Conservation (phyloP, 1,140 invertebrate genomes). For the Eciton burchellii region DNA sequence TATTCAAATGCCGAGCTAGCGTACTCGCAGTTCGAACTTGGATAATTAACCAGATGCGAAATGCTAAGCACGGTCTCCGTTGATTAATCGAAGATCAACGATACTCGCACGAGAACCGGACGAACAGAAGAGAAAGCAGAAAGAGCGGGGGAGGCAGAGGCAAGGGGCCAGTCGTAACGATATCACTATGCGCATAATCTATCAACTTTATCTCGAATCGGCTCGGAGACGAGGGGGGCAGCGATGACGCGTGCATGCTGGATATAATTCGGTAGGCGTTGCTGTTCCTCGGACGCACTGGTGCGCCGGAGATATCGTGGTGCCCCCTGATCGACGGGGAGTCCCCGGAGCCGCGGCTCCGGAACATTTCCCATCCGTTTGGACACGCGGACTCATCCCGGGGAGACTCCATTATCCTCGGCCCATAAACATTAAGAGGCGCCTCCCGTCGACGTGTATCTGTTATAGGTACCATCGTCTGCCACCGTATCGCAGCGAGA, state of each 20-base stretch:
- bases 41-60: neutral
- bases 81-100: neutral
- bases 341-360: constrained; percentile 5
- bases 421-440: constrained; percentile 58
- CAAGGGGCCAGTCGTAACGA: neutral
- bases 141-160: neutral
- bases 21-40: neutral
- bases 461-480: constrained; percentile 44
- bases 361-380: constrained; percentile 54
- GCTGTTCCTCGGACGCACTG: neutral
- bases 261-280: constrained; percentile 56
- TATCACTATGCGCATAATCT: neutral
- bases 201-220: constrained; percentile 28
- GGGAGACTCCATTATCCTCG: constrained; percentile 57
- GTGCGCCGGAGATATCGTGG: neutral
- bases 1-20: constrained; percentile 36
- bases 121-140: too few species aligned
- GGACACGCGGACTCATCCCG: constrained; percentile 49
- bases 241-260: constrained; percentile 15
- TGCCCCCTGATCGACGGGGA: constrained; percentile 40
- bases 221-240: neutral
- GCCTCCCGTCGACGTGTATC: constrained; percentile 45
- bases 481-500: constrained; percentile 21
- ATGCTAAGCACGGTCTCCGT: neutral
- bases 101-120: too few species aligned